A percentile compares a stretch with the other conserved stretches of the same genome.
Conservation (phyloP, 2,113 vertebrate species). For the Rattus rattus region DNA sequence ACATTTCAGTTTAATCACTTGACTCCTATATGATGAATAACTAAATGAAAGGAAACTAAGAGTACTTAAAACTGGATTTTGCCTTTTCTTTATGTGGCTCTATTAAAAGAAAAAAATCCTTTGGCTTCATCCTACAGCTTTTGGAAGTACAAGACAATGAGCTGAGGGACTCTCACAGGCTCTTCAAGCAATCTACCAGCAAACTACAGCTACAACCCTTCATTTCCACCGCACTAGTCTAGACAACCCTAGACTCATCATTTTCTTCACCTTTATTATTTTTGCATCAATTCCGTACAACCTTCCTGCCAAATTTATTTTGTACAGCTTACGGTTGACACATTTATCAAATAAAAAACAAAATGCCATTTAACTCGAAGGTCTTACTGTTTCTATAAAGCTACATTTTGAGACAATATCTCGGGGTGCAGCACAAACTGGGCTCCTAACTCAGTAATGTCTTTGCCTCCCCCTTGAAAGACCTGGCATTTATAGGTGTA, state of each 20-base stretch:
- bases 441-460: background rate
- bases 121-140: background rate
- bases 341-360: constrained; percentile 37
- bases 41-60: background rate
- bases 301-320: constrained; percentile 12
- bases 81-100: constrained; percentile 15
- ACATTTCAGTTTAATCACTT: constrained; percentile 14
- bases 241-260: background rate
- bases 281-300: constrained; percentile 7
- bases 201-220: background rate
- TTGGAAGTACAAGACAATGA: background rate
- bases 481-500: background rate
- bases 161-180: background rate
- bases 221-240: background rate
- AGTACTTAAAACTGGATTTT: background rate
- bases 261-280: background rate
- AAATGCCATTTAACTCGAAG: constrained; percentile 31
- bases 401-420: background rate
- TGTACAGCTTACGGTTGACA: background rate
- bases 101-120: background rate
- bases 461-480: background rate
- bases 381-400: constrained; percentile 8
- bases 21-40: background rate
- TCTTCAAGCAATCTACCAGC: background rate
- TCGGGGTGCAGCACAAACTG: background rate